Conservation (phyloP, 1,140 invertebrate species). For the Argopecten irradians region DNA sequence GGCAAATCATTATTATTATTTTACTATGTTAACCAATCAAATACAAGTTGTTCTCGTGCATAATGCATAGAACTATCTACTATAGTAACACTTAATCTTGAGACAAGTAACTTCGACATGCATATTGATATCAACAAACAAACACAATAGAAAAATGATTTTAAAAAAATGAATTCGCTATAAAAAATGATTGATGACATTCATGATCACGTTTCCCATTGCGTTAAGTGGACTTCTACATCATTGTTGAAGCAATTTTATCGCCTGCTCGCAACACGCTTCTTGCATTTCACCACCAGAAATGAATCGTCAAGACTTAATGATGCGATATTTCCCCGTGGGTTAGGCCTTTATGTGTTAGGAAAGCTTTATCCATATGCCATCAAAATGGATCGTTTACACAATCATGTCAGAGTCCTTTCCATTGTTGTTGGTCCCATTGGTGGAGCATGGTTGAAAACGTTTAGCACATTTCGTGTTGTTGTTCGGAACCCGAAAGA, state of each 20-base stretch:
- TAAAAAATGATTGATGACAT: neutral
- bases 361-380: neutral
- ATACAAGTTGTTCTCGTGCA: too few relatives aligned
- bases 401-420: neutral
- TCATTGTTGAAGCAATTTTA: neutral
- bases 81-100: too few relatives aligned
- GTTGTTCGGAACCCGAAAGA: neutral
- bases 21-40: too few relatives aligned
- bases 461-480: neutral
- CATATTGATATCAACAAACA: neutral
- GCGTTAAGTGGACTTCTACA: neutral
- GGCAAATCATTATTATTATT: too few relatives aligned
- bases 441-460: neutral
- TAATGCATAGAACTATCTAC: too few relatives aligned
- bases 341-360: neutral
- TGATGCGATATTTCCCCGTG: neutral
- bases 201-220: neutral
- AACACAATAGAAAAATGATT: neutral
- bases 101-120: neutral
- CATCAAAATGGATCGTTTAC: neutral
- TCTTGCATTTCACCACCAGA: slow-evolving; percentile 6
- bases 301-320: neutral
- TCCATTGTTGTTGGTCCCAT: neutral
- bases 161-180: neutral
- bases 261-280: neutral